phyloP scores from a whole-genome alignment of 2,113 vertebrate genomes.

The Pelecanoides urinatrix region DNA sequence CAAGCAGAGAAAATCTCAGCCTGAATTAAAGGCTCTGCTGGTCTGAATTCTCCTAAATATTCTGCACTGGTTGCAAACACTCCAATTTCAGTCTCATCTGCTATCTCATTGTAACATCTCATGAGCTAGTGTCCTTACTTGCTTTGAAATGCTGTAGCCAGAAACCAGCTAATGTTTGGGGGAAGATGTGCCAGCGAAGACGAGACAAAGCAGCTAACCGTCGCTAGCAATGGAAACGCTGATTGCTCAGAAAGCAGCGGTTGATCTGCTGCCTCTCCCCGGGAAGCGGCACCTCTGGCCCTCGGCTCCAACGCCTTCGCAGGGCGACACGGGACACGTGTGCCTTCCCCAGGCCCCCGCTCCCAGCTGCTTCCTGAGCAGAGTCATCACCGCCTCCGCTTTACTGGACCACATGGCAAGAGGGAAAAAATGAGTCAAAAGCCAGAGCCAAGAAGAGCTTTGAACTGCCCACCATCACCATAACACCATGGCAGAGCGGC shows the following conservation, averaged over 20 bases:
- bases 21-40: conserved; percentile 58
- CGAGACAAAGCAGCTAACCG: background rate
- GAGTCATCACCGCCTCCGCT: background rate
- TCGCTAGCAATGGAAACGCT: fast-evolving
- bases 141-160: background rate
- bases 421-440: background rate
- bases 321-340: background rate
- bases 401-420: background rate
- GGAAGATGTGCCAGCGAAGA: background rate
- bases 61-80: background rate
- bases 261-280: background rate
- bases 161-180: background rate
- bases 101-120: background rate
- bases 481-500: fast-evolving
- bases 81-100: background rate
- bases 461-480: background rate
- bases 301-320: background rate
- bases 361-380: background rate
- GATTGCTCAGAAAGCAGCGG: background rate
- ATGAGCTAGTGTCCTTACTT: background rate
- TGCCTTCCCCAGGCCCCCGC: fast-evolving
- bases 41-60: conserved; percentile 25
- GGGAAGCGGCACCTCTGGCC: background rate
- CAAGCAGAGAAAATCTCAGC: conserved; percentile 46
- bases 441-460: background rate